phyloP scores from a whole-genome alignment of 2,113 vertebrate genomes.

The Nycticebus coucang region DNA sequence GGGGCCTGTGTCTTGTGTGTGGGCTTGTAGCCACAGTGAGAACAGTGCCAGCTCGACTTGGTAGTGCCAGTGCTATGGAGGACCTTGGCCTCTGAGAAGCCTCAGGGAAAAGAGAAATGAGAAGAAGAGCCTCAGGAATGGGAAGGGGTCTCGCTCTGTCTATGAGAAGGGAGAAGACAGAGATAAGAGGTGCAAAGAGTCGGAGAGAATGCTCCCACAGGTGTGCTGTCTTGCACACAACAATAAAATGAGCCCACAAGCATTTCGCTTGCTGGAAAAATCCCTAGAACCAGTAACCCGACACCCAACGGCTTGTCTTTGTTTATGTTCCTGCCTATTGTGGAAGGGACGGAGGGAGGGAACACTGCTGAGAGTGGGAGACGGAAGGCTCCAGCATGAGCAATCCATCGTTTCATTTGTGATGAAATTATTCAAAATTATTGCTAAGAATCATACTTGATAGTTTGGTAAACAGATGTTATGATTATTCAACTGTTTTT shows the following conservation, averaged over 20 bases:
- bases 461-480: background rate
- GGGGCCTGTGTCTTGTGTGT: rapidly evolving
- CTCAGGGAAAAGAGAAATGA: background rate
- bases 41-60: background rate
- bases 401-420: background rate
- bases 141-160: too few species aligned
- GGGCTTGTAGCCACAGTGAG: too few species aligned
- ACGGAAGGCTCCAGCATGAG: too few species aligned
- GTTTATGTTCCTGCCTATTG: background rate
- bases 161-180: background rate
- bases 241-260: too few species aligned
- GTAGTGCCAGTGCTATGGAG: background rate
- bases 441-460: background rate
- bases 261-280: too few species aligned
- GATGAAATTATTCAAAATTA: background rate
- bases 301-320: rapidly evolving
- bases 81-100: background rate
- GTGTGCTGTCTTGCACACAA: too few species aligned
- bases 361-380: too few species aligned
- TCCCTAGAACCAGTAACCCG: rapidly evolving
- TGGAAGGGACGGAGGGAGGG: too few species aligned
- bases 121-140: too few species aligned
- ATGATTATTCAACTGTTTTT: background rate
- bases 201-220: too few species aligned
- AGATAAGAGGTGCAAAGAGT: background rate